These are phyloP conservation scores for Corythaeola cristata DNA, from an alignment of 2,113 vertebrate genomes.

Conservation along the genomic window DNA sequence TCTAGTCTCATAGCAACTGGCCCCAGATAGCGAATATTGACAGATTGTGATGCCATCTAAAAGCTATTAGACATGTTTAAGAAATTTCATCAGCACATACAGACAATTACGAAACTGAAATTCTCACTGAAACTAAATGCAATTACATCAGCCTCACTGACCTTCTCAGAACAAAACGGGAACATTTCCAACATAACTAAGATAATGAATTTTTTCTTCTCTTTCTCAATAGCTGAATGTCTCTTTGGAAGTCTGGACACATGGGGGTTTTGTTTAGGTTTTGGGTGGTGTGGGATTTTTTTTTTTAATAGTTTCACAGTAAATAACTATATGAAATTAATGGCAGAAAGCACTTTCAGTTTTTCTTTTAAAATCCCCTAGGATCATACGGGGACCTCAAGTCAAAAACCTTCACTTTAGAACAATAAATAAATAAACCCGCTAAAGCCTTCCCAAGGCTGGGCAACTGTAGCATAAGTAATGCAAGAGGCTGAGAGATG, in stretches of 20 bases:
- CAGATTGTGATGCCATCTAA: neutral
- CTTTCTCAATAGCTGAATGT: neutral
- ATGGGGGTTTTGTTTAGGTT: neutral
- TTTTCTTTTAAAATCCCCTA: conserved; percentile 64
- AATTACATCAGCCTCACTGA: neutral
- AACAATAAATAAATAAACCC: conserved; percentile 87
- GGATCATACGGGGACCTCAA: conserved; percentile 74
- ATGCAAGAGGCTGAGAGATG: conserved; percentile 85
- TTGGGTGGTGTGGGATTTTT: neutral
- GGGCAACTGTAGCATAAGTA: conserved; percentile 85
- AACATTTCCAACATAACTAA: neutral
- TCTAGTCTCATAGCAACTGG: neutral
- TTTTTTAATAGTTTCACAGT: neutral
- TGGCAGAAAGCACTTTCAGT: conserved; percentile 55
- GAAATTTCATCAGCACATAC: neutral
- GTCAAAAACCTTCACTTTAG: conserved; percentile 86
- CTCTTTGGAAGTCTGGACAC: neutral
- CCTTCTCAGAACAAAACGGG: neutral
- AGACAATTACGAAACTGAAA: neutral
- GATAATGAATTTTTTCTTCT: neutral
- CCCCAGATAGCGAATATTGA: neutral
- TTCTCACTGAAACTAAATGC: neutral
- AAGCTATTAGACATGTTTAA: neutral
- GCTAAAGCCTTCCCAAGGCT: conserved; percentile 78
- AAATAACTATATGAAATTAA: conserved; percentile 7